These are phyloP conservation scores for Coluber constrictor DNA, from an alignment of 2,797 vertebrate genomes.

Conservation along the genomic window DNA sequence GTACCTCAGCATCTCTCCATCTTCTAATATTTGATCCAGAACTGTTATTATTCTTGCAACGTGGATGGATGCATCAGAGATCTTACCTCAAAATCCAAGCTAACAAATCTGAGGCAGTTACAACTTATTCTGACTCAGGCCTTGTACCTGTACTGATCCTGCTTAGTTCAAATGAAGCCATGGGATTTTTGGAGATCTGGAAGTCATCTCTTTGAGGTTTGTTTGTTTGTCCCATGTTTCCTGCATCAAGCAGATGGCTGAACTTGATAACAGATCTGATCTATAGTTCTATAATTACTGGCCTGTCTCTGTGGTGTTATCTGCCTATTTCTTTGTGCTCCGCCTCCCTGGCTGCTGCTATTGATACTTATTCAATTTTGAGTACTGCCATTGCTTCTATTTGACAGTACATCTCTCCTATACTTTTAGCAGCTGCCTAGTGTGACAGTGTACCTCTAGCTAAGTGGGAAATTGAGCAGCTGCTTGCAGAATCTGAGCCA, in stretches of 20 bases:
- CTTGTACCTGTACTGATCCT: not conserved
- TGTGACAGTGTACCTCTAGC: slow-evolving; percentile 61
- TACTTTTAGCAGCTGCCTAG: slow-evolving; percentile 57
- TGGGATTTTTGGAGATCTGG: not conserved
- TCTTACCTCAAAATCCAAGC: not conserved
- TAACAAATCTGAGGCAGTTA: not conserved
- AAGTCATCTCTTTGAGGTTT: not conserved
- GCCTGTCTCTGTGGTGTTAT: not conserved
- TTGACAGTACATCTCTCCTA: slow-evolving; percentile 48
- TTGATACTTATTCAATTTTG: slow-evolving; percentile 27
- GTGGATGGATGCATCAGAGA: not conserved
- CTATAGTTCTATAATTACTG: not conserved
- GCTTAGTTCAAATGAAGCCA: not conserved
- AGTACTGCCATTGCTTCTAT: slow-evolving; percentile 47
- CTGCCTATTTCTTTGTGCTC: not conserved
- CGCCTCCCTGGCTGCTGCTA: not conserved
- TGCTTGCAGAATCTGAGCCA: slow-evolving; percentile 56
- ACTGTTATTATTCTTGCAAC: not conserved
- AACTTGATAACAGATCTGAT: not conserved
- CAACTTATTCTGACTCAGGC: not conserved
- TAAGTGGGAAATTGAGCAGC: slow-evolving; percentile 59
- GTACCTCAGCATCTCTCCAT: not conserved
- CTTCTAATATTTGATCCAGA: not conserved
- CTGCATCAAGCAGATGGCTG: not conserved
- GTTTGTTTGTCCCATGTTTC: not conserved